Conservation (phyloP, 2,113 vertebrate species). For the Dasyurus viverrinus region DNA sequence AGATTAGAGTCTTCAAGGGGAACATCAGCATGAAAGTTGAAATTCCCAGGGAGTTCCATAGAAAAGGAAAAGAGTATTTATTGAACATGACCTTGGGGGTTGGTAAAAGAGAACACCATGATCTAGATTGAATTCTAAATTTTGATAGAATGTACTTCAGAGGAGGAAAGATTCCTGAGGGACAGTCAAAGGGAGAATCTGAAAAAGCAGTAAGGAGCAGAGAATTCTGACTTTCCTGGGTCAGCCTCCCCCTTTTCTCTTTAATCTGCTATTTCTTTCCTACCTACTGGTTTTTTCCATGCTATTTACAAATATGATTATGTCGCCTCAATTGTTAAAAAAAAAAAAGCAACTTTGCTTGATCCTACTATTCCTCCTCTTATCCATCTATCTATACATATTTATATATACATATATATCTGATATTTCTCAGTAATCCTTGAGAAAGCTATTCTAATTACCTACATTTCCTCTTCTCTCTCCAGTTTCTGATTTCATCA, state of each 20-base stretch:
- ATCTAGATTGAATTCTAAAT: background rate
- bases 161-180: background rate
- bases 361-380: background rate
- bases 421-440: background rate
- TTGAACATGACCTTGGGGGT: background rate
- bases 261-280: background rate
- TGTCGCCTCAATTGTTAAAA: background rate
- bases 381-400: too few relatives aligned
- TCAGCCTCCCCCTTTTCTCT: background rate
- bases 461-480: background rate
- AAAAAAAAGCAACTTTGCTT: background rate
- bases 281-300: background rate
- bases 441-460: background rate
- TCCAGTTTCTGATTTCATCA: background rate
- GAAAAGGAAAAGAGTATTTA: background rate
- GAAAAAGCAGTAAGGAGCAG: background rate
- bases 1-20: background rate
- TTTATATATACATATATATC: too few relatives aligned
- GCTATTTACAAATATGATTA: background rate
- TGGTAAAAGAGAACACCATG: background rate
- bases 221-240: background rate
- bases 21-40: background rate
- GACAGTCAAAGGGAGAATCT: background rate
- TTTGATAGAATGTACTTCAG: background rate
- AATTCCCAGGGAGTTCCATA: background rate